Evolutionary conservation across 2,888 invertebrate genomes (phyloP), one percentile per base, ranked within the genome.

Genomic region (Dermolepida albohirtum): DNA sequence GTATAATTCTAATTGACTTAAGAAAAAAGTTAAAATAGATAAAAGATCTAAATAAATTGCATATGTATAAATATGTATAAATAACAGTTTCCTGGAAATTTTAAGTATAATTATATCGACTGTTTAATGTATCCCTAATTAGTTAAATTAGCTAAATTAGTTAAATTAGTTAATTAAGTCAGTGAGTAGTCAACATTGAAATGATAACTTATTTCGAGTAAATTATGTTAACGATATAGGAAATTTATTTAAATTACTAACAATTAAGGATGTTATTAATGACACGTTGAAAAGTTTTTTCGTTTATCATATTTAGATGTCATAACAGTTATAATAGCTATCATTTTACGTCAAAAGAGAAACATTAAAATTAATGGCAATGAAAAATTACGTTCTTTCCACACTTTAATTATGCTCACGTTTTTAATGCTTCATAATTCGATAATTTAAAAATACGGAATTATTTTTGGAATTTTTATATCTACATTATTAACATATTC

Each of bases 201-300:
- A 39, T 40, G 54, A 40, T 39, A 34, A 54, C 39, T 40, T 40
- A 54, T 29, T 39, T 10, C 5, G 40, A 40, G 14, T 8, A 44
- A 14, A 54, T 54, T 40, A 54, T 54, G 54, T 8, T 54, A 54
- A 17, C 40, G 14, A 54, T 54, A 54, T 40, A 54, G 40, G 54
- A 54, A 54, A 54, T 54, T 54, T 54, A 54, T 54, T 41, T 54
- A 54, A 54, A 54, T 54, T 17, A 40, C 12, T 34, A 34, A 34
- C 40, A 54, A 54, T 54, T 54, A 54, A 40, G 40, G 39, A 40
- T 54, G 40, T 54, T 34, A 34, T 34, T 54, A 40, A 54, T 40
- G 54, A 54, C 40, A 54, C 54, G 40, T 54, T 54, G 54, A 54
- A 54, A 54, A 34, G 34, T 54, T 16, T 54, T 40, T 54, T 54